Evolutionary conservation across 1,140 invertebrate species (phyloP).

Genomic region (Rhagoletis zephyria): DNA sequence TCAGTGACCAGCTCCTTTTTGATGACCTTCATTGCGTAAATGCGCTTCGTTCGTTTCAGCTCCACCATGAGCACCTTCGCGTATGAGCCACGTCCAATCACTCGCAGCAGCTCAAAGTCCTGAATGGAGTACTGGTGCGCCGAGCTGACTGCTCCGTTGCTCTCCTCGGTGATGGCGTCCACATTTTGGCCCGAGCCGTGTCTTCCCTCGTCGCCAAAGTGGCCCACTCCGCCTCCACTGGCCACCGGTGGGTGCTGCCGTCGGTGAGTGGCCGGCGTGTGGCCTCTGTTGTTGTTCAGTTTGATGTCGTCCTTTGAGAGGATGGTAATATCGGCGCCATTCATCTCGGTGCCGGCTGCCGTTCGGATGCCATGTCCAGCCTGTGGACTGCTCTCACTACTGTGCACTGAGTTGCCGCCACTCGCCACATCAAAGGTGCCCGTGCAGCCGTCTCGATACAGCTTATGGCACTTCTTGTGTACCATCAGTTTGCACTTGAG

Average conservation of each 20-base stretch:
- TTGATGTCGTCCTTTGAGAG: too few relatives aligned
- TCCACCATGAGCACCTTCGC: constrained; percentile 99
- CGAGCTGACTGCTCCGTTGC: constrained; percentile 79
- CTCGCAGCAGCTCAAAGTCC: constrained; percentile 97
- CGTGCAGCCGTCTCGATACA: too few relatives aligned
- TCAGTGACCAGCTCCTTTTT: constrained; percentile 99
- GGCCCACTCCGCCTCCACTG: too few relatives aligned
- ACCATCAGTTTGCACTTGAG: constrained; percentile 98
- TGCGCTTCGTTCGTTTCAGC: constrained; percentile 92
- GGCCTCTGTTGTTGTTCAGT: too few relatives aligned
- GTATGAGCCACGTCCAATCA: constrained; percentile 98
- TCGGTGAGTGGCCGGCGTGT: too few relatives aligned
- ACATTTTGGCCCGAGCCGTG: constrained; percentile 86
- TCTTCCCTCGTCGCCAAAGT: constrained; percentile 89
- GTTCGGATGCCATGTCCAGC: too few relatives aligned
- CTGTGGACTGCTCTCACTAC: too few relatives aligned
- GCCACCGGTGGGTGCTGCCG: too few relatives aligned
- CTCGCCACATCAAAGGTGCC: too few relatives aligned
- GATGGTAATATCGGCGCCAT: too few relatives aligned
- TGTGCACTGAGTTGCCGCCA: too few relatives aligned
- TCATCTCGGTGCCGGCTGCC: too few relatives aligned
- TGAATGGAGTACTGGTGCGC: constrained; percentile 91
- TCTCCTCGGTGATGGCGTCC: constrained; percentile 80
- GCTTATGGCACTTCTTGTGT: constrained; percentile 99
- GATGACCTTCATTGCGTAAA: constrained; percentile 99